Base-by-base conservation (phyloP, 1,140 invertebrate genomes). In the Aphaenogaster rudis region DNA sequence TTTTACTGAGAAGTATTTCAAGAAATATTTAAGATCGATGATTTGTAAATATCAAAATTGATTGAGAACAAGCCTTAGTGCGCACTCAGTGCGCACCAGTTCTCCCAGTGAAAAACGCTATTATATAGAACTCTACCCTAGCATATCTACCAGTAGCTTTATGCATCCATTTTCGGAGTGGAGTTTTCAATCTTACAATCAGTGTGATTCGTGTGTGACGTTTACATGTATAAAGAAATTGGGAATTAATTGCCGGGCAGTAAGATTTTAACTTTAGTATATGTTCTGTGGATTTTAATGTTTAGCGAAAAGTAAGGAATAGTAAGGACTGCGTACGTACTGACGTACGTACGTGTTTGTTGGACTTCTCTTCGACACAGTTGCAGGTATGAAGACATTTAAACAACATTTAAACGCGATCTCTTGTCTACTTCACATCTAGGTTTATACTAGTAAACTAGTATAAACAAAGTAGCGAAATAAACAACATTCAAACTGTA, bases 241-340 rank as follows among this genome's bases (percentile, higher is more conserved):
- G 3, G 15, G 1, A 45, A 21, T 76, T 2, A 59, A 45, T 77
- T 13, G 61, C 61, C 45, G 77, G 77, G 17, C 8, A 54, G 8
- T 33, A 0, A 28, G n/a, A 5, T 67, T 69, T 69, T 69, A 69
- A 80, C 21, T 21, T 21, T 21, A 21, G 21, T 21, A 21, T 21
- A 21, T 21, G 21, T 21, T 21, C 21, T 21, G 21, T 21, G 21
- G n/a, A 5, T 67, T 69, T 69, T 69, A 69, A 80, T 67, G 78
- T 52, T 13, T 54, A 54, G 13, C 4, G 9, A 42, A 71, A 59
- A 71, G 17, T 59, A 45, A 71, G 1, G 13, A 39, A 39, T 4
- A 28, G 6, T 11, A 36, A 67, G 13, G 50, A 80, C 33, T 52
- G 1, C 39, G 2, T 28, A 59, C 21, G 7, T 7, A 42, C 42